Percentiles rank a stretch among this genome's conserved stretches.
Conservation (phyloP, 1,140 invertebrate species). For the Drosophila insularis region DNA sequence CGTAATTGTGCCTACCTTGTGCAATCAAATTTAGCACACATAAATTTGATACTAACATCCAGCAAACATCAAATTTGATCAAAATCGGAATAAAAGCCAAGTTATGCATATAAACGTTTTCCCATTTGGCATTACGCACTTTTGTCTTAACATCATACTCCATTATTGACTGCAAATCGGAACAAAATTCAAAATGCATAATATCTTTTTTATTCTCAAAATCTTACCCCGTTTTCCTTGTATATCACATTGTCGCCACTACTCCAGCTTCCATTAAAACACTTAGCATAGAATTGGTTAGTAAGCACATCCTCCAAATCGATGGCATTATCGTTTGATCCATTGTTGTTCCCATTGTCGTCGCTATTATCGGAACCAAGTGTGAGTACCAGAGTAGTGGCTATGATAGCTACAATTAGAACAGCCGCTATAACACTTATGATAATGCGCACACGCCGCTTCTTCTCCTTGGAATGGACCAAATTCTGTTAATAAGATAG, state of each 20-base stretch:
- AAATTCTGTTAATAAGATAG: constrained; percentile 51
- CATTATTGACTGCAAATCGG: constrained; percentile 53
- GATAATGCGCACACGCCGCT: constrained; percentile 64
- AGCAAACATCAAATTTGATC: no score
- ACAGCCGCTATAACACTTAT: constrained; percentile 48
- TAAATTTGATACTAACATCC: no score
- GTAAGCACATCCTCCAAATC: constrained; percentile 83
- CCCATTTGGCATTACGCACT: constrained; percentile 50
- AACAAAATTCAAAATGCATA: background rate
- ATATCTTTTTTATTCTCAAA: background rate
- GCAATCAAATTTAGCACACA: no score
- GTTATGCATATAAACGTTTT: no score
- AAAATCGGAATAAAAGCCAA: no score
- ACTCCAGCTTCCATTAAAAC: constrained; percentile 84
- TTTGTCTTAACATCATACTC: constrained; percentile 65
- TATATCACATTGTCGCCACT: constrained; percentile 80
- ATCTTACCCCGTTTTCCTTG: constrained; percentile 57
- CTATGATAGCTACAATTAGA: constrained; percentile 56
- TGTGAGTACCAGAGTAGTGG: constrained; percentile 56
- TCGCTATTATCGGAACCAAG: constrained; percentile 34
- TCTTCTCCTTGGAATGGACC: constrained; percentile 71
- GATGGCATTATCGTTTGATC: constrained; percentile 50
- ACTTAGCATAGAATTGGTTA: constrained; percentile 82
- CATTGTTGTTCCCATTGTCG: background rate
- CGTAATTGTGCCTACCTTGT: no score